Conservation (phyloP, 2,888 invertebrate species). For the Cephus runcator region DNA sequence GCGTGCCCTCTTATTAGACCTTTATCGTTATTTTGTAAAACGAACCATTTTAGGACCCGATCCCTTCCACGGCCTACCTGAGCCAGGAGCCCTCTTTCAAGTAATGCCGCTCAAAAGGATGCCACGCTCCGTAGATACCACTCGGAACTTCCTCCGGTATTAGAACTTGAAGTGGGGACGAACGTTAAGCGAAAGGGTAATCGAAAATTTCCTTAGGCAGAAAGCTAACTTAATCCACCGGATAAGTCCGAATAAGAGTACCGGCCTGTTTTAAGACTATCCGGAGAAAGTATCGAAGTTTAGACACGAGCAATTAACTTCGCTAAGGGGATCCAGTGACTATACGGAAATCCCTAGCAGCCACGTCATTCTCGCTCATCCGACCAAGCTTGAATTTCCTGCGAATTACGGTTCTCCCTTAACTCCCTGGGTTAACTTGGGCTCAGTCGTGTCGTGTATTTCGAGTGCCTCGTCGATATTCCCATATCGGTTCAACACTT, state of each 20-base stretch:
- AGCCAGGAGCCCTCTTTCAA: neutral
- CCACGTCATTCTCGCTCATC: neutral
- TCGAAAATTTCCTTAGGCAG: neutral
- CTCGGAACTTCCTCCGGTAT: neutral
- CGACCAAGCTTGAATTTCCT: neutral
- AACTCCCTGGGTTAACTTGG: neutral
- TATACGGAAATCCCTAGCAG: neutral
- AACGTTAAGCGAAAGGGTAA: neutral
- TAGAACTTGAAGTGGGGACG: neutral
- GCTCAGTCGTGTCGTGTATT: neutral
- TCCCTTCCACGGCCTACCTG: neutral
- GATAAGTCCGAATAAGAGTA: neutral
- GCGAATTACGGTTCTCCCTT: neutral
- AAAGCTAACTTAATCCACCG: neutral
- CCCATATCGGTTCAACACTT: conserved; percentile 7
- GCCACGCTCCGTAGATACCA: neutral
- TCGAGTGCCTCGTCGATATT: neutral
- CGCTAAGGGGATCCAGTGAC: neutral
- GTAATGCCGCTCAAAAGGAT: neutral
- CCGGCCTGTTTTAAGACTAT: neutral
- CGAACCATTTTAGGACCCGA: neutral
- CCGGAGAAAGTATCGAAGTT: neutral
- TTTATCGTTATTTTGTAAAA: conserved; percentile 27
- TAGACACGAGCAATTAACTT: neutral
- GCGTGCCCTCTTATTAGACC: conserved; percentile 52